Evolutionary conservation across 1,140 invertebrate genomes (phyloP).

Genomic region (Drosophila sp.): DNA sequence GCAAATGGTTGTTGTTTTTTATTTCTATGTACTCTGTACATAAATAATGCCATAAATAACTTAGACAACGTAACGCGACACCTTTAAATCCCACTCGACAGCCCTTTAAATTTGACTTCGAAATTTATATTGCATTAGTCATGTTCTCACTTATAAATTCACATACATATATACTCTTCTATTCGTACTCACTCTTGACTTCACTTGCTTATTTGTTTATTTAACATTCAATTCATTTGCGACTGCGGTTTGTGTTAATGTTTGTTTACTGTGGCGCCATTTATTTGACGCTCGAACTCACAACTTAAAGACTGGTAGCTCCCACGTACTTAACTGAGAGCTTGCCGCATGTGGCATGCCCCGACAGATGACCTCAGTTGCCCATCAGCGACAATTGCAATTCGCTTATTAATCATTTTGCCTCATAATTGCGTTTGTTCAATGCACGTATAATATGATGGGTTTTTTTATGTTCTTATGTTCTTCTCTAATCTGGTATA

Average conservation of each 20-base stretch:
- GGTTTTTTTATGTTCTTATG: neutral
- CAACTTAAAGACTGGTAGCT: neutral
- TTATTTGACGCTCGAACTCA: neutral
- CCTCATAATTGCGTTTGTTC: slow-evolving; percentile 19
- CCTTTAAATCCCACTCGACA: neutral
- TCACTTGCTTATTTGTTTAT: slow-evolving; percentile 30
- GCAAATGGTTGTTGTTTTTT: neutral
- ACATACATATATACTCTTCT: slow-evolving; percentile 1
- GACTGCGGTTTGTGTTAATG: slow-evolving; percentile 34
- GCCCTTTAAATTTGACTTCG: neutral
- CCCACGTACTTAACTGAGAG: neutral
- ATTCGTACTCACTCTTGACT: neutral
- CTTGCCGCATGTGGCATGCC: slow-evolving; percentile 31
- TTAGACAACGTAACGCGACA: slow-evolving; percentile 32
- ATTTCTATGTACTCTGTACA: neutral
- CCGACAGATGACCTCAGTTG: slow-evolving; percentile 28
- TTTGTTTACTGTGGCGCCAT: slow-evolving; percentile 45
- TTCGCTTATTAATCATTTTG: slow-evolving; percentile 27
- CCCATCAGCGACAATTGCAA: slow-evolving; percentile 17
- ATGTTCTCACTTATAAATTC: neutral
- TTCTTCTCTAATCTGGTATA: neutral
- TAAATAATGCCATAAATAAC: neutral
- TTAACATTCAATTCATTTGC: slow-evolving; percentile 23
- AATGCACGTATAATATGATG: neutral
- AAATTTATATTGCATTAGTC: slow-evolving; percentile 28